Percentiles rank a stretch among this genome's conserved stretches.
Conservation (phyloP, 2,113 vertebrate species). For the Struthio camelus region DNA sequence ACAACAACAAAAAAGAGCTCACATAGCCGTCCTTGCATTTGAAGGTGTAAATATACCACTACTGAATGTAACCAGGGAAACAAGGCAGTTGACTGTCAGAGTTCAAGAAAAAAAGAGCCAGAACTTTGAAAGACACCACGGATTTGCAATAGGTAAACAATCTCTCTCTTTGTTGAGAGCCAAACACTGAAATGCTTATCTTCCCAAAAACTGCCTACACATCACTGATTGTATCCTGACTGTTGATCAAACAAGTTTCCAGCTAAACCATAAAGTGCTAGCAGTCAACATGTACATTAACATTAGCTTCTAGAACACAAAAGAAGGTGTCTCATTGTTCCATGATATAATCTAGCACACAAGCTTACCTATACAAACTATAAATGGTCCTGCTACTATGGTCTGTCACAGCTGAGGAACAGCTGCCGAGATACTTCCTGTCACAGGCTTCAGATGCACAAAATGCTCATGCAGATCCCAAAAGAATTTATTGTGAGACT, state of each 20-base stretch:
- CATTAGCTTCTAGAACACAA: neutral
- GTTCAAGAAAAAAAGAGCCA: neutral
- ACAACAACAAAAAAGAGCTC: neutral
- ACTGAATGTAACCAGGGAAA: constrained; percentile 20
- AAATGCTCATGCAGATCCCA: neutral
- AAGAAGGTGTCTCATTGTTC: constrained; percentile 38
- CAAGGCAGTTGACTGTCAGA: neutral
- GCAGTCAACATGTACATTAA: neutral
- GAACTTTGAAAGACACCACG: neutral
- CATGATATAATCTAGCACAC: neutral
- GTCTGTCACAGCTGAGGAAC: neutral
- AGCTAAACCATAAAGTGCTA: neutral
- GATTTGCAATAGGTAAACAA: neutral
- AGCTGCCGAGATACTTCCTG: constrained; percentile 17
- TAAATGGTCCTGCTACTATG: neutral
- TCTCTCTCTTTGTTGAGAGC: neutral
- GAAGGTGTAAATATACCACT: constrained; percentile 18
- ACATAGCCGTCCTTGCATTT: neutral
- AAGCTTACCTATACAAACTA: constrained; percentile 9
- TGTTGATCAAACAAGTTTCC: neutral
- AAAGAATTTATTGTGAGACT: neutral
- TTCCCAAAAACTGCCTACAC: neutral
- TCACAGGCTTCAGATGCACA: neutral
- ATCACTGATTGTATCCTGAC: neutral
- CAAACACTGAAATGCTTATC: neutral